Evolutionary conservation across 2,888 invertebrate species (phyloP), one percentile per base, ranked within the genome.

Genomic region (Nowickia ferox): DNA sequence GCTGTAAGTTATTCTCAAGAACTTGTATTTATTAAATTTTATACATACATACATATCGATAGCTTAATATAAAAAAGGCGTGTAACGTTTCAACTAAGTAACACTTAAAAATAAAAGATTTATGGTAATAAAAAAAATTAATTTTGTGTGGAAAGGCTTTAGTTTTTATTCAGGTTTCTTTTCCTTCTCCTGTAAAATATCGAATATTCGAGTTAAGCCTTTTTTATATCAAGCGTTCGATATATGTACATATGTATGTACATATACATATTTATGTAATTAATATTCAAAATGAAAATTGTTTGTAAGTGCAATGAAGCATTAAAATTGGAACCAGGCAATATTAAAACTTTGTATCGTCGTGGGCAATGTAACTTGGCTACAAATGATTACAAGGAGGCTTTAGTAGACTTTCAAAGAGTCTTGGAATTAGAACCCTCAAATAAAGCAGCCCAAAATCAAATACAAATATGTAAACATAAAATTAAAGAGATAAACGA

Each of bases 321-420:
- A 0, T 93, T 99, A 6, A 94, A 95, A 77, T 88, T 96, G 1
- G 96, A 97, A 89, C 92, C 95, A 0, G 94, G 94, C 38, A 98
- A 96, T 92, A 96, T 97, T 13, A 99, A 99, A 93, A 99, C 97
- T 0, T 93, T 97, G 42, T 99, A 98, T 93, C 94, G 99, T 88
- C 94, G 97, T 88, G 98, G 98, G 0, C 96, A 96, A 93, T 97
- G 98, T 0, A 93, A 95, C 87, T 91, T 97, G 71, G 95, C 94
- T 0, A 92, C 97, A 9, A 96, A 96, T 42, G 98, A 98, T 82
- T 96, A 96, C 0, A 95, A 97, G 71, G 92, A 94, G 13, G 99
- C 99, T 0, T 92, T 96, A 53, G 92, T 93, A 46, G 97, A 98
- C 91, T 99, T 98, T 92, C 93, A 96, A 89, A 94, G 94, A 74